Percentiles rank a stretch among this genome's conserved stretches.
Conservation (phyloP, 2,113 vertebrate species). For the Athene noctua region DNA sequence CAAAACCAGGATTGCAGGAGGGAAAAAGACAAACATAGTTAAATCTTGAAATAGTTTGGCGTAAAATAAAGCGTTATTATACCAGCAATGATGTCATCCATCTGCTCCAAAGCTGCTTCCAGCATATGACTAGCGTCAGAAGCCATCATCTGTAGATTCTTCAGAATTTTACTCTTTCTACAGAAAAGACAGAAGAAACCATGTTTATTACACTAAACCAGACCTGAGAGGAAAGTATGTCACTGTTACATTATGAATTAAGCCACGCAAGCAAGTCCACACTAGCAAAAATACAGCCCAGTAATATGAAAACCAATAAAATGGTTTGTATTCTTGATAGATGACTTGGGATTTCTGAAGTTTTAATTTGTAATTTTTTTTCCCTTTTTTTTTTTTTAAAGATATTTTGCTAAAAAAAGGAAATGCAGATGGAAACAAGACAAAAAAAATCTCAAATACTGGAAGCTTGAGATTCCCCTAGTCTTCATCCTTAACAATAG, state of each 20-base stretch:
- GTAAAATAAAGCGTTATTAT: not conserved
- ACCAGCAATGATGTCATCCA: conserved; percentile 94
- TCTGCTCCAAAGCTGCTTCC: conserved; percentile 89
- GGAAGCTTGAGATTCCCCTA: not conserved
- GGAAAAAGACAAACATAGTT: not conserved
- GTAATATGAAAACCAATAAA: not conserved
- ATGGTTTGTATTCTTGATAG: not conserved
- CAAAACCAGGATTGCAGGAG: not conserved
- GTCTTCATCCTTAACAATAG: not conserved
- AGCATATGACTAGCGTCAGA: conserved; percentile 86
- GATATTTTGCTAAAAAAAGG: not conserved
- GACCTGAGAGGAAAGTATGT: not conserved
- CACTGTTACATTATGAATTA: not conserved
- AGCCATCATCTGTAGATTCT: conserved; percentile 72
- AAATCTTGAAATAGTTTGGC: not conserved
- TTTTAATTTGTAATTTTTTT: not conserved
- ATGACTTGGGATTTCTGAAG: not conserved
- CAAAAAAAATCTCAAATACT: not conserved
- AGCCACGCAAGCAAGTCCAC: not conserved
- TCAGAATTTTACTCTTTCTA: not conserved
- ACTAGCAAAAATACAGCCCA: not conserved
- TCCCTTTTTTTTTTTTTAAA: not conserved
- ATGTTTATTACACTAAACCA: not conserved
- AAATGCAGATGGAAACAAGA: not conserved
- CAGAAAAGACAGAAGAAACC: conserved; percentile 54